Conservation (phyloP, 2,888 invertebrate species). For the Phragmatobia fuliginosa region DNA sequence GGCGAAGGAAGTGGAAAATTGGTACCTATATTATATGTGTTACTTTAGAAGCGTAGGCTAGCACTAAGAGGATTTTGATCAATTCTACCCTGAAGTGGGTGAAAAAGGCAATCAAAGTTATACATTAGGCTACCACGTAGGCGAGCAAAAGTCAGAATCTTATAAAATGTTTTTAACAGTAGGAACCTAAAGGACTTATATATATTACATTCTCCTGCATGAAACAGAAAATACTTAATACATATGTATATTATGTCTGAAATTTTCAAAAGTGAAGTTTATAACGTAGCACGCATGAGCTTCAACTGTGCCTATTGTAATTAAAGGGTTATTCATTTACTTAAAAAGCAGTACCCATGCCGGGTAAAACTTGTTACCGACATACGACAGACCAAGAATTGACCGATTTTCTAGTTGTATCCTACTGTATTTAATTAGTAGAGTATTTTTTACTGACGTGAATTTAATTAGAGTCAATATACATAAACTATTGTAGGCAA, state of each 20-base stretch:
- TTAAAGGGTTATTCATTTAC: slow-evolving; percentile 2
- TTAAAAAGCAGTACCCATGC: neutral
- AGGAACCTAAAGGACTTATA: too few species aligned
- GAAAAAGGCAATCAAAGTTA: too few species aligned
- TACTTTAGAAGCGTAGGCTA: too few species aligned
- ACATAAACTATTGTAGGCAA: neutral
- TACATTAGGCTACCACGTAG: too few species aligned
- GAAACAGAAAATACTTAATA: neutral
- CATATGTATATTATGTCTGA: too few species aligned
- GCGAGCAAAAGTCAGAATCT: too few species aligned
- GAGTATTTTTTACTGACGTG: neutral
- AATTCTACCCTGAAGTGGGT: too few species aligned
- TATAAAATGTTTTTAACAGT: too few species aligned
- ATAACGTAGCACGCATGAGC: neutral
- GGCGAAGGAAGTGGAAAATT: too few species aligned
- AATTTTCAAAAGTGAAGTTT: too few species aligned
- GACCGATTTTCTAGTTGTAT: slow-evolving; percentile 8
- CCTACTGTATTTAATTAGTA: neutral
- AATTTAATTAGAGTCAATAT: neutral
- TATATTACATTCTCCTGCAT: neutral
- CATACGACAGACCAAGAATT: neutral
- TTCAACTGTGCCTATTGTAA: neutral
- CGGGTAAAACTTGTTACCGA: neutral
- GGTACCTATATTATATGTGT: too few species aligned
- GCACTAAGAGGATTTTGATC: too few species aligned